Conservation (phyloP, 2,888 invertebrate genomes). For the Autographa gamma region DNA sequence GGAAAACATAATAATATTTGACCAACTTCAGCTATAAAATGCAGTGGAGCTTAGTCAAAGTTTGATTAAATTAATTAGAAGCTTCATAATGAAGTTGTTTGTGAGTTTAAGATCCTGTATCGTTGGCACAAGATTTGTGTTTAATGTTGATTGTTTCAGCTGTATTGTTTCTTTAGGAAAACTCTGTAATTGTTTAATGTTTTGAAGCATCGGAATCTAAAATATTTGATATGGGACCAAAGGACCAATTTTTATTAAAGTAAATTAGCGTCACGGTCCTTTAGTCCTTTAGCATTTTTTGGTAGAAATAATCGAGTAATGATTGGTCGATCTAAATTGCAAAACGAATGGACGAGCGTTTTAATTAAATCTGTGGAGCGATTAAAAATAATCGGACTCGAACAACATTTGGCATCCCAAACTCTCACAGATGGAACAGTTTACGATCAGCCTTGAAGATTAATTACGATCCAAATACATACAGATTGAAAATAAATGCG, state of each 20-base stretch:
- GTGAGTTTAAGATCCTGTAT: constrained; percentile 8
- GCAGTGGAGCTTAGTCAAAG: constrained; percentile 24
- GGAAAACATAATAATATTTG: constrained; percentile 24
- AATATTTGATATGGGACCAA: background rate
- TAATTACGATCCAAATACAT: constrained; percentile 4
- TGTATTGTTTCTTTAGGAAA: background rate
- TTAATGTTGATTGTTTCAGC: background rate
- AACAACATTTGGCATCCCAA: constrained; percentile 6
- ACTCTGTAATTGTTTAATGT: background rate
- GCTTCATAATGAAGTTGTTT: constrained; percentile 5
- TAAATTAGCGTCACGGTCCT: background rate
- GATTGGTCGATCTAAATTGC: constrained; percentile 1
- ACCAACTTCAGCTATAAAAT: constrained; percentile 24
- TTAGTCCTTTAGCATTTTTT: background rate
- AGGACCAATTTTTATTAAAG: background rate
- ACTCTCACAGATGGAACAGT: background rate
- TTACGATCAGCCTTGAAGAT: constrained; percentile 1
- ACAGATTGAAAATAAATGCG: background rate
- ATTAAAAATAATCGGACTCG: constrained; percentile 11
- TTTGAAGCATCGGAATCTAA: background rate
- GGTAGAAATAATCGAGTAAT: background rate
- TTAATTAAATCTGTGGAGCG: constrained; percentile 5
- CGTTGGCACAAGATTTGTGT: background rate
- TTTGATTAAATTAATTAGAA: constrained; percentile 29
- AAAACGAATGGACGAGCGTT: background rate